Evolutionary conservation across 2,113 vertebrate species (phyloP).

Genomic region (Nycticryphes semicollaris): DNA sequence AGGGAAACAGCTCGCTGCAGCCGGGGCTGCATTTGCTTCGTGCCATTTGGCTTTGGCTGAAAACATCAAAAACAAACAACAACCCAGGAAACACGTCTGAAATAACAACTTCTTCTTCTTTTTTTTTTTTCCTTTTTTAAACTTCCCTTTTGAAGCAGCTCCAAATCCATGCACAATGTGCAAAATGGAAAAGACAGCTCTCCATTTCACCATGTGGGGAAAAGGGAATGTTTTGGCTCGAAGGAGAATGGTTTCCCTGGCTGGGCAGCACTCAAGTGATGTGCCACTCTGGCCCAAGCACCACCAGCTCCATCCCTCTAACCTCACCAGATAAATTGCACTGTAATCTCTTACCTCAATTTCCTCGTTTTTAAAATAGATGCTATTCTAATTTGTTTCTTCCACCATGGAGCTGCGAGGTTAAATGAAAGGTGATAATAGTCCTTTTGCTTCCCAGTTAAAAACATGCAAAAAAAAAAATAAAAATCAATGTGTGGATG

Average conservation of each 20-base stretch:
- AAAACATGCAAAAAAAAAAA: not conserved
- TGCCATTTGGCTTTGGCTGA: not conserved
- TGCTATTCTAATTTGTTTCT: not conserved
- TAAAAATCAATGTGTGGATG: not conserved
- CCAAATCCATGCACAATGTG: not conserved
- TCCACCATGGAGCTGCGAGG: not conserved
- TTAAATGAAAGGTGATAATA: not conserved
- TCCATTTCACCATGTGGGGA: rapidly evolving
- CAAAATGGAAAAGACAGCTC: not conserved
- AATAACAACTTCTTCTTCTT: not conserved
- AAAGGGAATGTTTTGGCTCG: not conserved
- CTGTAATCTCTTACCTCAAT: not conserved
- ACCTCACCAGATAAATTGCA: not conserved
- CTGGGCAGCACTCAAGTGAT: rapidly evolving
- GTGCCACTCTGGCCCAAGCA: not conserved
- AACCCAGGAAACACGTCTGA: not conserved
- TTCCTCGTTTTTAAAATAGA: not conserved
- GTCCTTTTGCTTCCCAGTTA: not conserved
- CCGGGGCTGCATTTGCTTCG: not conserved
- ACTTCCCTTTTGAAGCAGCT: not conserved
- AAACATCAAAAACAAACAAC: not conserved
- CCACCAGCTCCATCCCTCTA: not conserved
- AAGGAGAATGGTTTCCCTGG: not conserved
- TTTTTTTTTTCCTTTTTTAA: not conserved
- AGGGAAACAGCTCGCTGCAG: not conserved